Evolutionary conservation across 2,888 invertebrate species (phyloP).

Genomic region (Orchesella flavescens): DNA sequence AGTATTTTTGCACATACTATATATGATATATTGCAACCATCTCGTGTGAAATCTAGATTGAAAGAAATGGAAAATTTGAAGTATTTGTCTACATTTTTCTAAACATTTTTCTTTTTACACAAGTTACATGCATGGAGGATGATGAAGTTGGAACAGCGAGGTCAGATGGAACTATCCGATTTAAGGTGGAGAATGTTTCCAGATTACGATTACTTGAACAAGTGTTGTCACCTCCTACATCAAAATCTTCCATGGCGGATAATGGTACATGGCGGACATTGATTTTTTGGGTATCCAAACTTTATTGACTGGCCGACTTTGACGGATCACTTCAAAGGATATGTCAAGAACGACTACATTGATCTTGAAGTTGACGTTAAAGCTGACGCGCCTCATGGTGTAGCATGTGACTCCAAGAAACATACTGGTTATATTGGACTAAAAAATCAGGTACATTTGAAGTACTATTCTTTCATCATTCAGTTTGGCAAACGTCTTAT

Average conservation of each 20-base stretch:
- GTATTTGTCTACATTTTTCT: no score
- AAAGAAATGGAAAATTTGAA: no score
- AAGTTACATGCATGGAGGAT: slow-evolving; percentile 70
- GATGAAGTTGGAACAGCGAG: slow-evolving; percentile 79
- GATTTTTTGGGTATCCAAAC: slow-evolving; percentile 87
- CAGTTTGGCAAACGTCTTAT: no score
- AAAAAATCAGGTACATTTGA: slow-evolving; percentile 86
- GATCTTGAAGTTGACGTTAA: slow-evolving; percentile 89
- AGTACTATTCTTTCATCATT: no score
- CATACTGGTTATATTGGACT: slow-evolving; percentile 92
- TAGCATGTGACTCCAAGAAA: slow-evolving; percentile 99
- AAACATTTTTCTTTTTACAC: no score
- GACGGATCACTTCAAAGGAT: slow-evolving; percentile 91
- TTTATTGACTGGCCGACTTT: slow-evolving; percentile 97
- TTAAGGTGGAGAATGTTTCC: slow-evolving; percentile 89
- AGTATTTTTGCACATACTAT: no score
- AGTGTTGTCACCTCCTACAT: slow-evolving; percentile 90
- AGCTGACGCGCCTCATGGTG: slow-evolving; percentile 93
- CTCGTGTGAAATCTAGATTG: no score
- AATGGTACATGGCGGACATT: slow-evolving; percentile 87
- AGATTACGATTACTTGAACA: slow-evolving; percentile 88
- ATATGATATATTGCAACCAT: no score
- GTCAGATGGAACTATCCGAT: slow-evolving; percentile 94
- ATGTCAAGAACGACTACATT: slow-evolving; percentile 91
- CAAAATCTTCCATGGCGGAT: slow-evolving; percentile 99